phyloP scores from a whole-genome alignment of 37 sponge, comb jelly and placozoan species.

The Beroe ovata region DNA sequence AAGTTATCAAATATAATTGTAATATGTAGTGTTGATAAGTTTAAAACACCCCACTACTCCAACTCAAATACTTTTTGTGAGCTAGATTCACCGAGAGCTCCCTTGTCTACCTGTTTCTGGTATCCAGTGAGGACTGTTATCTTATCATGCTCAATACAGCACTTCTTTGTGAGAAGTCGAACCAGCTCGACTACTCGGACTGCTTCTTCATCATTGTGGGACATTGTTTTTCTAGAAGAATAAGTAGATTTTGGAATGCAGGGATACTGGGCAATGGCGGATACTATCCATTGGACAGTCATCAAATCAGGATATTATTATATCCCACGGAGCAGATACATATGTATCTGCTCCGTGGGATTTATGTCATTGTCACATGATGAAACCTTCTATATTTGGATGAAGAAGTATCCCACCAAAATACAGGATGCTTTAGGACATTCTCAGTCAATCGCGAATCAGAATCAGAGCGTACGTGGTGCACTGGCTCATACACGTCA shows the following conservation, averaged over 20 bases:
- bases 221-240: not conserved
- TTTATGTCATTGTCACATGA: too few species aligned
- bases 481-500: not conserved
- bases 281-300: too few species aligned
- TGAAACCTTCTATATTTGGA: too few species aligned
- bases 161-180: constrained; percentile 6
- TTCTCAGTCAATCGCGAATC: not conserved
- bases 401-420: not conserved
- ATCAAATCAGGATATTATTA: too few species aligned
- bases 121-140: not conserved
- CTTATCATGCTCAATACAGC: not conserved
- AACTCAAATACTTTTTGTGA: too few species aligned
- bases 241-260: not conserved
- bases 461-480: not conserved
- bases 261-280: too few species aligned
- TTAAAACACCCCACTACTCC: too few species aligned
- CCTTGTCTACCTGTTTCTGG: not conserved
- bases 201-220: not conserved
- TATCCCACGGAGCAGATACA: too few species aligned
- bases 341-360: too few species aligned
- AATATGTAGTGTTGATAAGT: too few species aligned
- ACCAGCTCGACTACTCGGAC: not conserved
- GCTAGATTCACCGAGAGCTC: too few species aligned
- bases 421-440: not conserved
- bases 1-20: too few species aligned